phyloP scores from a whole-genome alignment of 1,140 invertebrate species.

The Heliconius hermathena region DNA sequence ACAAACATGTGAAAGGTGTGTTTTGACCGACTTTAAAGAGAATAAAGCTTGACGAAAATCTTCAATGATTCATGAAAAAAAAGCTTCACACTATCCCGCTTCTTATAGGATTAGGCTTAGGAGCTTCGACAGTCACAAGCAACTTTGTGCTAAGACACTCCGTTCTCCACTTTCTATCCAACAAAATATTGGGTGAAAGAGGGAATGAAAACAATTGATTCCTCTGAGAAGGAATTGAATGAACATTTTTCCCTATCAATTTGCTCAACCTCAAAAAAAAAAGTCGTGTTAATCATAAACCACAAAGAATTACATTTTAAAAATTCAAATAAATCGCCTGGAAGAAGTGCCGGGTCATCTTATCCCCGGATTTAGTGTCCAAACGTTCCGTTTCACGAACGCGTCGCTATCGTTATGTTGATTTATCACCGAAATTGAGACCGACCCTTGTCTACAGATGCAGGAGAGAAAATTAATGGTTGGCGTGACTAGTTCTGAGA shows the following conservation, averaged over 20 bases:
- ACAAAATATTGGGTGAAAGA: too few relatives aligned
- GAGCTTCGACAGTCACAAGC: too few relatives aligned
- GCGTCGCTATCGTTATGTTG: conserved; percentile 61
- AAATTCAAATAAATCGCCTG: conserved; percentile 31
- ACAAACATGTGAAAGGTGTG: too few relatives aligned
- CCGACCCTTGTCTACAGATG: conserved; percentile 32
- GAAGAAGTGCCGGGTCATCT: conserved; percentile 37
- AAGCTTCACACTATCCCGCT: too few relatives aligned
- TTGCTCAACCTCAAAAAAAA: neutral
- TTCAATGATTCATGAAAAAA: too few relatives aligned
- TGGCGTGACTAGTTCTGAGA: neutral
- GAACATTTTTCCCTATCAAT: neutral
- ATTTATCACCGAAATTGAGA: conserved; percentile 49
- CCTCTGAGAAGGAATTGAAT: too few relatives aligned
- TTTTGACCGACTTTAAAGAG: too few relatives aligned
- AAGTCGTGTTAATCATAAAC: conserved; percentile 1
- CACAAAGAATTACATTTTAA: conserved; percentile 25
- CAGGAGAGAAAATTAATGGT: conserved; percentile 36
- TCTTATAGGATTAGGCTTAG: too few relatives aligned
- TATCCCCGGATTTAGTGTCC: conserved; percentile 30
- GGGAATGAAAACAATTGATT: too few relatives aligned
- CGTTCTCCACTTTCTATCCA: too few relatives aligned
- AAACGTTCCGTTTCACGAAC: conserved; percentile 37
- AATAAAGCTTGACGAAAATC: neutral
- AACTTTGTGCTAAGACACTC: too few relatives aligned